Base-by-base conservation (phyloP, 2,888 invertebrate genomes). In the Cordilura impudica region DNA sequence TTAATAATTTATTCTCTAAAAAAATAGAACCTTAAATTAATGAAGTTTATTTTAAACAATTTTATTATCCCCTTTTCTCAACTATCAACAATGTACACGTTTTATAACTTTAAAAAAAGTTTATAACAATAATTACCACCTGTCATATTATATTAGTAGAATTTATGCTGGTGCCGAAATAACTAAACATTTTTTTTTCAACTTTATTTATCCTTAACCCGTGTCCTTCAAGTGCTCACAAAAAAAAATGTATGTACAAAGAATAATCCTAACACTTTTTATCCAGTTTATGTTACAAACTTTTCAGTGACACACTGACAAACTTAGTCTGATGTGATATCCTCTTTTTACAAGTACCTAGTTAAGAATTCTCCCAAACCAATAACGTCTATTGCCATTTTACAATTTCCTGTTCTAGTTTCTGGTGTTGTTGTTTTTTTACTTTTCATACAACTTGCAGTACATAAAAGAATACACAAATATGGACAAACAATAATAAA, bases 381-480 rank as follows among this genome's bases (percentile, higher is more conserved):
- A 12, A n/a, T 56, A 63, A 26, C n/a, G 49, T 53, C 51, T 58
- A 47, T 51, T 49, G 56, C 67, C 31, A 70, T 65, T 66, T 58
- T 65, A 65, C 65, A 65, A 66, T 70, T 76, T 76, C 70, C 76
- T 65, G 53, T 63, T 23, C n/a, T 21, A 26, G 10, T 65, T 54
- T 31, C 18, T 49, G 26, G 43, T 60, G 39, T 4, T 18, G 21
- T 12, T 18, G 26, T 21, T 56, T 39, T 35, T 31, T 31, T 61
- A 45, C 53, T 45, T 51, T 14, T 18, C n/a, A 2, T 16, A 8
- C 7, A 18, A 26, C 2, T 18, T 4, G 16, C 4, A 26, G 6
- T 26, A 39, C 14, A 35, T 2, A 45, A 43, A 61, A 18, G 39
- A 19, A 39, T 5, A 12, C 8, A 35, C 21, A 14, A 58, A 53